Evolutionary conservation across 2,888 invertebrate genomes (phyloP).

Genomic region (Leucophenga maculata): DNA sequence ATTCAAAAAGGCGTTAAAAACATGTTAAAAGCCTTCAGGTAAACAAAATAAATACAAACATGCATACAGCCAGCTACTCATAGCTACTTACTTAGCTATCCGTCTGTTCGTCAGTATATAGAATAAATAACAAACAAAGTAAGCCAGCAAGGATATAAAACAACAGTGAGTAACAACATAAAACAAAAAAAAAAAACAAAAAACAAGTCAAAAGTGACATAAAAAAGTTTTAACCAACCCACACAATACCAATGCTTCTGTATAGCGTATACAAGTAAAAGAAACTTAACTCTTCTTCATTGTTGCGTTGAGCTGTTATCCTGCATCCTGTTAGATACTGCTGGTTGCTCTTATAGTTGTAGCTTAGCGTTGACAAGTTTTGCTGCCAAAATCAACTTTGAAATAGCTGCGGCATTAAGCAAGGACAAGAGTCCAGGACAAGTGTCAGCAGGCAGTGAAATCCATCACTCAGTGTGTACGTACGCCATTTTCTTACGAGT

Average conservation of each 20-base stretch:
- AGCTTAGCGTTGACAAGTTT: slow-evolving; percentile 8
- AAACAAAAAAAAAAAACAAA: not conserved
- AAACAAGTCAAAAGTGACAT: slow-evolving; percentile 22
- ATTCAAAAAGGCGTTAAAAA: slow-evolving; percentile 25
- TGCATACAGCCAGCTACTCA: not conserved
- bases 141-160: slow-evolving; percentile 18
- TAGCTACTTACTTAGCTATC: not conserved
- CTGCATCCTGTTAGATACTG: not conserved
- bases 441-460: not conserved
- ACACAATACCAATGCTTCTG: not conserved
- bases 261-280: not conserved
- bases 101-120: not conserved
- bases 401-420: not conserved
- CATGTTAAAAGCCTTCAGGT: slow-evolving; percentile 22
- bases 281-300: not conserved
- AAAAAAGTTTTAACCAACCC: slow-evolving; percentile 18
- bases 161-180: not conserved
- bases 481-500: slow-evolving; percentile 10
- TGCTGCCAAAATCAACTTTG: slow-evolving; percentile 2
- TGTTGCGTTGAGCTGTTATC: not conserved
- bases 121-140: slow-evolving; percentile 27
- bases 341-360: not conserved
- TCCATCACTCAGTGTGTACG: slow-evolving; percentile 10
- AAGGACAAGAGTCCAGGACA: not conserved
- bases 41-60: slow-evolving; percentile 4